phyloP scores from a whole-genome alignment of 2,113 vertebrate genomes.

The Hyla sarda region DNA sequence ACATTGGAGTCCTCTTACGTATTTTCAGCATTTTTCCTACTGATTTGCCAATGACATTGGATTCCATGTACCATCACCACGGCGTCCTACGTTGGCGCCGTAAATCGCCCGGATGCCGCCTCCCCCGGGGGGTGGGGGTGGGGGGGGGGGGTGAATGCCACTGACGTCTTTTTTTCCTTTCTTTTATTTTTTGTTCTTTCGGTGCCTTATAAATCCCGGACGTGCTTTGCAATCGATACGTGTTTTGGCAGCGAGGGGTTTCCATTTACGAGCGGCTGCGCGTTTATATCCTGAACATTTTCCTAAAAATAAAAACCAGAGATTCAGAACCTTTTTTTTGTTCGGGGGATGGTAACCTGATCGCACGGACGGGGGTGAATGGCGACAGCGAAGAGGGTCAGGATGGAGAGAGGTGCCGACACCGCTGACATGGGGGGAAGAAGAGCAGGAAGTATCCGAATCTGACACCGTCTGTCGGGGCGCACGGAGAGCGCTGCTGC shows the following conservation, averaged over 20 bases:
- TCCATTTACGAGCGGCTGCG: slow-evolving; percentile 8
- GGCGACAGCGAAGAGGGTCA: slow-evolving; percentile 21
- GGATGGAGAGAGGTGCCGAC: neutral
- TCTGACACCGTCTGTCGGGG: neutral
- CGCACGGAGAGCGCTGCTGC: neutral
- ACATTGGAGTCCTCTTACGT: too few species aligned
- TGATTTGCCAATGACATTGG: too few species aligned
- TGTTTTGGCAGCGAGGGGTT: slow-evolving; percentile 45
- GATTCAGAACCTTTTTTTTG: slow-evolving; percentile 13
- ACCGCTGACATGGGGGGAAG: neutral
- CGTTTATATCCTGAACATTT: slow-evolving; percentile 40
- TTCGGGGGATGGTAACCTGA: neutral
- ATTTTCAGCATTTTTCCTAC: too few species aligned
- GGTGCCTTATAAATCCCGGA: slow-evolving; percentile 19
- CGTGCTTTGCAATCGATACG: slow-evolving; percentile 40
- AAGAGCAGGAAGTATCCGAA: neutral
- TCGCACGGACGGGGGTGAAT: neutral
- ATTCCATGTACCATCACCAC: too few species aligned
- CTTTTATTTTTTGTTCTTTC: neutral
- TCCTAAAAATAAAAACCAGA: slow-evolving; percentile 30
- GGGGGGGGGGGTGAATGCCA: too few species aligned
- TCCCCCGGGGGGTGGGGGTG: neutral
- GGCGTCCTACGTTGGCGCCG: too few species aligned
- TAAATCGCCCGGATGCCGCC: too few species aligned
- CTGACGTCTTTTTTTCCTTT: neutral